Evolutionary conservation across 2,797 vertebrate species (phyloP).

Genomic region (Ambastaia sidthimunki): DNA sequence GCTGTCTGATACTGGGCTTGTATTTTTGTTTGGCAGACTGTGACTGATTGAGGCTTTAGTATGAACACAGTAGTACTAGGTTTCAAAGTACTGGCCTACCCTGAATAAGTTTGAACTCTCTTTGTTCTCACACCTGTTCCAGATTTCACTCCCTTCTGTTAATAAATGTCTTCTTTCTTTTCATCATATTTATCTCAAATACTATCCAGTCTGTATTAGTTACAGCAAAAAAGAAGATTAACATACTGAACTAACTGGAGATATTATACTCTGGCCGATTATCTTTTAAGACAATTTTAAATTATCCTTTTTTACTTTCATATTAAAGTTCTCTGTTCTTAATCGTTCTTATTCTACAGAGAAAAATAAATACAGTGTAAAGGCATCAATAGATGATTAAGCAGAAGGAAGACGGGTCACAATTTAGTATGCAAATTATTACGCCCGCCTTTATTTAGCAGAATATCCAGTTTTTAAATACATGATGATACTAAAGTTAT

Average conservation of each 20-base stretch:
- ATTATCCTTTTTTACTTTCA: not conserved
- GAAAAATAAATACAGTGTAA: not conserved
- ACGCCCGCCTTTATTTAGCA: not conserved
- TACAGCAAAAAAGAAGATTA: conserved; percentile 10
- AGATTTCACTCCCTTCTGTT: conserved; percentile 31
- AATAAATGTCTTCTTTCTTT: conserved; percentile 32
- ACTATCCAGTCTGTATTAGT: not conserved
- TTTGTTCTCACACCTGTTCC: conserved; percentile 41
- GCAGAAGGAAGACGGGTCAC: not conserved
- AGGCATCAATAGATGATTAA: too few species aligned
- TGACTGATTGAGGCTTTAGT: not conserved
- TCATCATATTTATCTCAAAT: conserved; percentile 33
- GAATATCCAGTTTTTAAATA: not conserved
- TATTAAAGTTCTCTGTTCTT: not conserved
- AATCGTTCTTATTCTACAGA: not conserved
- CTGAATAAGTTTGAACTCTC: conserved; percentile 64
- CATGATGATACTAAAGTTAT: not conserved
- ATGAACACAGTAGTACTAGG: not conserved
- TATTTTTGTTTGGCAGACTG: not conserved
- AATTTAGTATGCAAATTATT: not conserved
- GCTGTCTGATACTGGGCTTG: conserved; percentile 6
- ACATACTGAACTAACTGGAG: not conserved
- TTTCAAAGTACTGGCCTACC: conserved; percentile 68
- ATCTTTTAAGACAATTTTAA: not conserved
- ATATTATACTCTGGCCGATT: not conserved